Evolutionary conservation across 2,797 vertebrate genomes (phyloP), one percentile per base, ranked within the genome.

Genomic region (Epinephelus coioides): DNA sequence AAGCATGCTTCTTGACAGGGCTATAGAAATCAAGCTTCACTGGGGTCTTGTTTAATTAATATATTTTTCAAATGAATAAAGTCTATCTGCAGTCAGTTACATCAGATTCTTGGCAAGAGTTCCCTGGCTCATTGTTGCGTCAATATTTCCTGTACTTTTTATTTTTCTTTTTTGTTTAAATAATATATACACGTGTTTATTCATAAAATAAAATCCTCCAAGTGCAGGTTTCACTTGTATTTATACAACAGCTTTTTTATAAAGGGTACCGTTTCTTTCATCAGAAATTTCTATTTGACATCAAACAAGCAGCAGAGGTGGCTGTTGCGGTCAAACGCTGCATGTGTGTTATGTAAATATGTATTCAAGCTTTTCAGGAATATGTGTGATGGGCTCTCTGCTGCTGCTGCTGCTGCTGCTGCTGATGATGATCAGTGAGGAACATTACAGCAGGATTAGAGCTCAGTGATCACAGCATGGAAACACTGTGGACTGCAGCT

Each of bases 241-340:
- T 95, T 94, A 94, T 81, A 69, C 88, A 95, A 95, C 93, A 95
- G 55, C 30, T 56, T 66, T 76, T 89, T 89, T 68, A 80, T 87
- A 91, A 92, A 92, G 91, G 91, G 54, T 79, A 79, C 60, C 64
- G 76, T 91, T 95, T 92, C 83, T 91, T 92, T 91, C 76, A 90
- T 92, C 84, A 90, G 88, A 89, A 89, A 88, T 83, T 76, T 46
- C 19, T 95, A 94, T 96, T 96, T 95, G 91, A 83, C 91, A 82
- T 91, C 95, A 96, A 96, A 95, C 95, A 95, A 70, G 73, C 62
- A 59, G 60, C 85, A 65, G 84, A 79, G 62, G 87, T 53, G 72
- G 84, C 79, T 94, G 91, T 87, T 92, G 88, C 84, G 85, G 86
- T 90, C 83, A 81, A 63, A 84, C 15, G 72, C 63, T 44, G 56